phyloP scores from a whole-genome alignment of 2,797 vertebrate species.

The Tauraco hartlaubi region DNA sequence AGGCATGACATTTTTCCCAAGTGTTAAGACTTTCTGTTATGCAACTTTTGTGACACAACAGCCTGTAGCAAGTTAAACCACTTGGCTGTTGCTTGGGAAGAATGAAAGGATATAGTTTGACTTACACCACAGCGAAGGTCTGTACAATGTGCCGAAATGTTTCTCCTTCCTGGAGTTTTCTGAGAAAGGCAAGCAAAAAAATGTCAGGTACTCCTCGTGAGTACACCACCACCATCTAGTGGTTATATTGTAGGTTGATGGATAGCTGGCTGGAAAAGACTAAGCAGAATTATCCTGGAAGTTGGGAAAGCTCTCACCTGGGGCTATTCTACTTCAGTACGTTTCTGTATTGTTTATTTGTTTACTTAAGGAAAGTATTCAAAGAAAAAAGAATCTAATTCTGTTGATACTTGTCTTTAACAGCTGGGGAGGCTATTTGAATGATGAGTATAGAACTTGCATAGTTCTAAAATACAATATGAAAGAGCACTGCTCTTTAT shows the following conservation, averaged over 20 bases:
- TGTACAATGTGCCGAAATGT: background rate
- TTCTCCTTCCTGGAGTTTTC: background rate
- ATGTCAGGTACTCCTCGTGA: fast-evolving
- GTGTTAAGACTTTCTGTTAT: background rate
- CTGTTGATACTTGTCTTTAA: background rate
- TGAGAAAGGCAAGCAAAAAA: background rate
- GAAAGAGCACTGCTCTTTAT: background rate
- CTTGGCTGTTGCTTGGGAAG: background rate
- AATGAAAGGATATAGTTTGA: background rate
- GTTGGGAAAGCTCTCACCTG: background rate
- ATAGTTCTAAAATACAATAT: background rate
- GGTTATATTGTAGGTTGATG: background rate
- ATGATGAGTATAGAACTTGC: background rate
- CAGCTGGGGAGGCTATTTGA: background rate
- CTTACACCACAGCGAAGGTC: background rate
- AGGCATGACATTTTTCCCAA: background rate
- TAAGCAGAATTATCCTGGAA: background rate
- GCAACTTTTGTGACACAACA: background rate
- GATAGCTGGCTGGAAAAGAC: background rate
- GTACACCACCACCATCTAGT: constrained; percentile 52
- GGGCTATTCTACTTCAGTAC: background rate
- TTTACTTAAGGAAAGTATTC: background rate
- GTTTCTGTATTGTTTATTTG: background rate
- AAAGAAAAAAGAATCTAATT: background rate
- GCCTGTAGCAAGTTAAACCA: background rate